phyloP scores from a whole-genome alignment of 2,888 invertebrate genomes.

The Axea sp. region DNA sequence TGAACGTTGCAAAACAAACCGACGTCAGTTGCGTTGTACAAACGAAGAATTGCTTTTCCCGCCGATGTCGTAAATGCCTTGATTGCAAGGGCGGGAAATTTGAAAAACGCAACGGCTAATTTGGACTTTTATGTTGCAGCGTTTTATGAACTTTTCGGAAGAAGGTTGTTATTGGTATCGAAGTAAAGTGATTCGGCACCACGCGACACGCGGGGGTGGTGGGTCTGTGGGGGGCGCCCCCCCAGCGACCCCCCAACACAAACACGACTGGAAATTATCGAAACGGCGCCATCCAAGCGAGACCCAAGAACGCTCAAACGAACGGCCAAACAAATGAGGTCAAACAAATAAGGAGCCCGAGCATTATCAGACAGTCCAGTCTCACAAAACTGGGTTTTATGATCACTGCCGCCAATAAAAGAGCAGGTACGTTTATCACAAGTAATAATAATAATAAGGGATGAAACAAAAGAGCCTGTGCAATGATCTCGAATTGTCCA shows the following conservation, averaged over 20 bases:
- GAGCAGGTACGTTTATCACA: conserved; percentile 76
- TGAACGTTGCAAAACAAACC: no score
- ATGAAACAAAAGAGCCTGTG: no score
- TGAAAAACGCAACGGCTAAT: no score
- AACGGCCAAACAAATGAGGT: conserved; percentile 69
- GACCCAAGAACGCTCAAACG: conserved; percentile 71
- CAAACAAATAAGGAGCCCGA: conserved; percentile 79
- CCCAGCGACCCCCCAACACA: conserved; percentile 77
- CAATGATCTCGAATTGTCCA: no score
- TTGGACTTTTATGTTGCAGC: conserved; percentile 61
- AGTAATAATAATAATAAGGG: no score
- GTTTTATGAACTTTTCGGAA: conserved; percentile 55
- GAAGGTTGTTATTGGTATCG: conserved; percentile 45
- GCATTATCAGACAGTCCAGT: conserved; percentile 83
- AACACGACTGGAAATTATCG: conserved; percentile 72
- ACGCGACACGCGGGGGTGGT: conserved; percentile 79
- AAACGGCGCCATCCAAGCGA: conserved; percentile 71
- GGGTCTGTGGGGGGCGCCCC: conserved; percentile 79
- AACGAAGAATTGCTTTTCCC: no score
- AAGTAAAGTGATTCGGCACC: conserved; percentile 69
- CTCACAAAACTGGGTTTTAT: conserved; percentile 83
- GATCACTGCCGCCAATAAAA: conserved; percentile 82
- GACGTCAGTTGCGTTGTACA: no score
- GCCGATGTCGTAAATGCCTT: no score
- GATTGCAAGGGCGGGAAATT: no score